Evolutionary conservation across 35 echinoderm and acorn worm genomes (phyloP), one percentile per base, ranked within the genome.

Genomic region (Acanthaster planci): DNA sequence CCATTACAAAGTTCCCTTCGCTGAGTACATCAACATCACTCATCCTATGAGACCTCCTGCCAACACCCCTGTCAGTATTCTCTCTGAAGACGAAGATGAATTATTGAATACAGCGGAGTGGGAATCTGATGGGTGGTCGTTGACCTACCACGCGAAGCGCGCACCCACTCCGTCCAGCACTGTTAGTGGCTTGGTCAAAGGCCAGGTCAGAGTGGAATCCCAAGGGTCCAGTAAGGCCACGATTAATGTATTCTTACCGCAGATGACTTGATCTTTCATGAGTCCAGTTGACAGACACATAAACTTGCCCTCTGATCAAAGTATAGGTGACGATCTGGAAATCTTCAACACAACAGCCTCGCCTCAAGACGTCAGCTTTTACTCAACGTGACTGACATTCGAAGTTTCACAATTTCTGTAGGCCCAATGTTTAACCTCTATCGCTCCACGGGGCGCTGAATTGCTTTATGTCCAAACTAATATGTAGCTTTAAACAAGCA

Each of bases 51-150:
- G 30, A 31, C 84, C 84, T 15, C 84, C 84, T 2, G 30, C 84
- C 7, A 86, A 86, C 58, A 77, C 67, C 14, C 84, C 84, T 5
- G 75, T 86, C 40, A 86, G 84, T 39, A 7, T 37, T 26, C 64
- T 76, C 5, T 86, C 72, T 32, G 72, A 86, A 16, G 84, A 78
- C 68, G 72, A 78, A 32, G 42, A 12, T 47, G 42, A 86, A 26
- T 26, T 72, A 7, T 12, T 72, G 64, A 72, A 72, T 35, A 72
- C 30, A 26, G 19, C 22, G 4, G 64, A 72, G 29, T 12, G 42
- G 4, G 19, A 72, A 30, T 31, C 64, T 35, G 64, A 72, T 26
- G 21, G 30, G 30, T 72, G 64, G 64, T 72, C 64, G 64, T 31
- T 72, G 64, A 72, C 21, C 34, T 72, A 72, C 30, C 64, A 34